Evolutionary conservation across 2,113 vertebrate genomes (phyloP).

Genomic region (Chrysochloris asiatica): DNA sequence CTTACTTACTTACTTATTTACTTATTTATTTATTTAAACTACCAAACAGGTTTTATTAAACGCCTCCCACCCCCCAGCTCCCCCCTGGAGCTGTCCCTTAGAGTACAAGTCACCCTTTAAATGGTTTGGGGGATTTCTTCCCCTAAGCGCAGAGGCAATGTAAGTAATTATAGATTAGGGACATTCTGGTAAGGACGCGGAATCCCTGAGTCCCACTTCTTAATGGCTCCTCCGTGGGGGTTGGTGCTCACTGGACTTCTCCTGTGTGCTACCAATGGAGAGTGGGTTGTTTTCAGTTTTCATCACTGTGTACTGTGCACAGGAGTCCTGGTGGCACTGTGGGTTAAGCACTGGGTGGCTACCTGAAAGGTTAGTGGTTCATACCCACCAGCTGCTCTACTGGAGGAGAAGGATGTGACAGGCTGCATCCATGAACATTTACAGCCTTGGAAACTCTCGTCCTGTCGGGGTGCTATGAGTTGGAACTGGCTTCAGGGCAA

Average conservation of each 20-base stretch:
- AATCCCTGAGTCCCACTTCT: too few species aligned
- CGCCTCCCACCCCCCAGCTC: neutral
- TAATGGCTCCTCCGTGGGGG: too few species aligned
- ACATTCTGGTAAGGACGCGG: constrained; percentile 60
- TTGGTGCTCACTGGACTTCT: too few species aligned
- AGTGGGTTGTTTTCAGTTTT: too few species aligned
- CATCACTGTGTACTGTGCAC: too few species aligned
- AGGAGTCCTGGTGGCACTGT: too few species aligned
- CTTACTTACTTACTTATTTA: too few species aligned
- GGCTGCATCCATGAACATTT: neutral
- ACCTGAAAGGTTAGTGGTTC: neutral
- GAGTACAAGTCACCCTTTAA: neutral
- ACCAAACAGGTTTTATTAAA: neutral
- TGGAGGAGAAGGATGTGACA: neutral
- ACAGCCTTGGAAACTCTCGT: neutral
- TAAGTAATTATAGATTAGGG: neutral
- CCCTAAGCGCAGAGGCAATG: neutral
- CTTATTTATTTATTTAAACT: too few species aligned
- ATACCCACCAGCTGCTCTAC: too few species aligned
- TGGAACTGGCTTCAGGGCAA: neutral
- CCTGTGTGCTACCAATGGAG: too few species aligned
- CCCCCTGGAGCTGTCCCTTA: neutral
- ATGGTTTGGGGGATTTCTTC: too few species aligned
- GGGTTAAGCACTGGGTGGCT: too few species aligned
- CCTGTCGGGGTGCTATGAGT: neutral